Evolutionary conservation across 1,140 invertebrate genomes (phyloP).

Genomic region (Dendrolimus punctatus): DNA sequence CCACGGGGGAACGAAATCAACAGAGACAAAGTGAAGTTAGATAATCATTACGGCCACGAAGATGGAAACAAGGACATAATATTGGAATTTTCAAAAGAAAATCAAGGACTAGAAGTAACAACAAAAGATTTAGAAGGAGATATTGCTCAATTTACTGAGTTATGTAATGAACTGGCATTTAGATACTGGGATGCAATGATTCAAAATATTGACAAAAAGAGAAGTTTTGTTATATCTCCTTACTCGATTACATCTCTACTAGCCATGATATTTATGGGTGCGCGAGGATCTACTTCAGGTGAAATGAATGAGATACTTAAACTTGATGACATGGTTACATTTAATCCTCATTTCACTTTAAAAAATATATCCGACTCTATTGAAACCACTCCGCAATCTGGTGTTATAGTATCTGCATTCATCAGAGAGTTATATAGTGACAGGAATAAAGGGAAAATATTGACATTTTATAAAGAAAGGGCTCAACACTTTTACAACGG

Average conservation of each 20-base stretch:
- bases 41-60: constrained; percentile 30
- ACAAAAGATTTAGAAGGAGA: constrained; percentile 79
- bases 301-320: constrained; percentile 91
- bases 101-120: constrained; percentile 82
- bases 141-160: constrained; percentile 78
- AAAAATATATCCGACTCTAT: constrained; percentile 87
- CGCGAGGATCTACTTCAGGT: constrained; percentile 87
- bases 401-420: constrained; percentile 82
- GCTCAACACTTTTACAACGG: constrained; percentile 89
- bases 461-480: constrained; percentile 89
- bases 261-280: constrained; percentile 91
- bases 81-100: constrained; percentile 74
- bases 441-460: constrained; percentile 80
- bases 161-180: constrained; percentile 89
- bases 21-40: constrained; percentile 49
- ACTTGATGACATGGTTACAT: constrained; percentile 89
- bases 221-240: constrained; percentile 88
- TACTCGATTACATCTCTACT: constrained; percentile 88
- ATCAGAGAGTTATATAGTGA: constrained; percentile 86
- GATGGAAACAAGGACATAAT: constrained; percentile 48
- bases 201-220: constrained; percentile 78
- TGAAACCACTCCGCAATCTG: constrained; percentile 74
- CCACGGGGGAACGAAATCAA: constrained; percentile 40
- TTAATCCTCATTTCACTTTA: constrained; percentile 89
- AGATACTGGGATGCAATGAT: constrained; percentile 83